Evolutionary conservation across 2,888 invertebrate species (phyloP), one percentile per base, ranked within the genome.

Genomic region (Ichneumon xanthorius): DNA sequence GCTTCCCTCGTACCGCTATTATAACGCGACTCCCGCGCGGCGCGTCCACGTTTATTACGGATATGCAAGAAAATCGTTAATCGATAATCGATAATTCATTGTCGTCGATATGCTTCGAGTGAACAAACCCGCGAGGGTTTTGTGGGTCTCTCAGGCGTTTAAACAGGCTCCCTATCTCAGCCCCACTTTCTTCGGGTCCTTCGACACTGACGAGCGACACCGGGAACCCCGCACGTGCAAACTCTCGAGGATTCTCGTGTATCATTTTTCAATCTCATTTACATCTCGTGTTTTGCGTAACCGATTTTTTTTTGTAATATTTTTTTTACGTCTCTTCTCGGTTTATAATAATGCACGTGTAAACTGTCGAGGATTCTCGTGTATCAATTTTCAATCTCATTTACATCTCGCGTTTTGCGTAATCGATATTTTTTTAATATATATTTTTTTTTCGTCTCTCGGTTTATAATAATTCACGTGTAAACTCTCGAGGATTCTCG

Each of bases 91-190:
- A 86, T 86, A 84, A 82, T 87, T 86, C 87, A 87, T 87, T 87
- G 87, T 86, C 86, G 82, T 87, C 86, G 87, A 87, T 87, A 87
- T 87, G 86, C 86, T 73, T 87, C 55, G 65, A 79, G 70, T 77
- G 19, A 80, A 53, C 9, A 33, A 40, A 63, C 61, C n/a, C 71
- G 71, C 71, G 33, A 58, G 19, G 40, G 22, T 75, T 22, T 48
- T 58, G 45, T 68, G 45, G 45, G 61, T 70, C 40, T 30, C 55
- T 68, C 65, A 37, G 14, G 9, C 53, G 78, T 55, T 71, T 33
- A 16, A 30, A 50, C 22, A 14, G 65, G 7, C 40, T 40, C 40
- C 14, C 45, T 45, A 14, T 11, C 45, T 45, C 26, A 19, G 30
- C 5, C 14, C 26, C 70, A 37, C 61, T 33, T 71, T 63, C 30